Evolutionary conservation across 1,140 invertebrate species (phyloP).

Genomic region (Neodiprion lecontei): DNA sequence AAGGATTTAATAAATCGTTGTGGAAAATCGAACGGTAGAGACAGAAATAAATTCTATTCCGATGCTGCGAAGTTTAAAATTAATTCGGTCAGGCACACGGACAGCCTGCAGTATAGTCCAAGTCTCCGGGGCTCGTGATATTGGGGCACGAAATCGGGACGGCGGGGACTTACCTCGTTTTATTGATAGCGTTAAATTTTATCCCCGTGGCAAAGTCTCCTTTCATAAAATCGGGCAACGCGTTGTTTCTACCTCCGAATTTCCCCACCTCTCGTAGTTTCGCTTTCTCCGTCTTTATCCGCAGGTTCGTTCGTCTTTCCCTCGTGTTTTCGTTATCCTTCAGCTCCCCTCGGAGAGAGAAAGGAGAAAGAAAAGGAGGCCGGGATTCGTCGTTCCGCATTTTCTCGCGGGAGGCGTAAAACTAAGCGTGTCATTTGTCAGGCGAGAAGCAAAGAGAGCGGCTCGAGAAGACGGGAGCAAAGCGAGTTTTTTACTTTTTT

Average conservation of each 20-base stretch:
- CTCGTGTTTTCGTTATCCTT: slow-evolving; percentile 15
- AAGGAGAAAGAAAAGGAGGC: no score
- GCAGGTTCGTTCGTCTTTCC: neutral
- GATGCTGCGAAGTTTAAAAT: no score
- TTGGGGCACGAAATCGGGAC: neutral
- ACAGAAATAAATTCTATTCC: no score
- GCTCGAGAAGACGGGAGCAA: no score
- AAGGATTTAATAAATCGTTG: no score
- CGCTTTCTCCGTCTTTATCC: slow-evolving; percentile 1
- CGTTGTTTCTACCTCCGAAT: neutral
- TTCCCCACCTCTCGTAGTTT: slow-evolving; percentile 14
- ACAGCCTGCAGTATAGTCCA: no score
- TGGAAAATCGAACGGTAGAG: no score
- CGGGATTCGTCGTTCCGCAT: no score
- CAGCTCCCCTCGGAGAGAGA: neutral
- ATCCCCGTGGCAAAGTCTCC: neutral
- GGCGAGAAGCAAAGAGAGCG: no score
- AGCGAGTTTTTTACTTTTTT: no score
- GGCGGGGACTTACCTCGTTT: neutral
- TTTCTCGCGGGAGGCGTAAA: neutral
- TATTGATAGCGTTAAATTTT: neutral
- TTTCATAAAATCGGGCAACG: slow-evolving; percentile 3
- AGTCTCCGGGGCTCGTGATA: no score
- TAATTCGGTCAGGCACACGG: no score
- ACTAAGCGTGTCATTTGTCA: neutral